Base-by-base conservation (phyloP, 2,797 vertebrate genomes). In the Remorina albescens region DNA sequence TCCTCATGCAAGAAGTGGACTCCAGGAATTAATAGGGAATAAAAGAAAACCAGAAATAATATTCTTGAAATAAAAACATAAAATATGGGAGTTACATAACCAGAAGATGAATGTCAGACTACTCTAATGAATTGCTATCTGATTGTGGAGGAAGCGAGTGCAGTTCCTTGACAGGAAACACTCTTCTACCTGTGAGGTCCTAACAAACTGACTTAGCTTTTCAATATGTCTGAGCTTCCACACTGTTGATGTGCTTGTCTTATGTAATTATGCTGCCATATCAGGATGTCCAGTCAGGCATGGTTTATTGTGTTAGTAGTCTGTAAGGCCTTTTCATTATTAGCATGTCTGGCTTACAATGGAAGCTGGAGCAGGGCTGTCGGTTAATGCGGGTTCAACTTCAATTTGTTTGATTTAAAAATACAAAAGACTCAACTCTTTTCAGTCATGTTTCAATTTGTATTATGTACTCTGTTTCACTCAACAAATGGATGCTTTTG, bases 221-320 rank as follows among this genome's bases (percentile, higher is more conserved):
- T 39, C 71, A 57, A 55, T 59, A 26, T 21, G 47, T 81, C 75
- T 1, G 18, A 69, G 74, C 32, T 18, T 55, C 58, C 58, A 74
- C 12, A 2, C 71, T 74, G 71, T 83, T 67, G 80, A 54, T 64
- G 76, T 8, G 74, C 82, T 59, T 64, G 81, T 86, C 82, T 80
- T 76, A 85, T 87, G 87, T 71, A 54, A 85, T 89, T 76, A 84
- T 8, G 70, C 67, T 19, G 64, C 47, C 75, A 51, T 78, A 71
- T 39, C 68, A 62, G 65, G 68, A 75, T 64, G 63, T 86, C 85
- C 71, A 81, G 73, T 81, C 73, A 65, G 74, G 66, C 69, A 15
- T 67, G 57, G 36, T 72, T 80, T 61, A 76, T 87, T 42, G 4
- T 67, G 74, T 82, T 76, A 80, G 78, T 54, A 58, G 80, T 67